Base-by-base conservation (phyloP, 2,888 invertebrate species). In the Macropis europaea region DNA sequence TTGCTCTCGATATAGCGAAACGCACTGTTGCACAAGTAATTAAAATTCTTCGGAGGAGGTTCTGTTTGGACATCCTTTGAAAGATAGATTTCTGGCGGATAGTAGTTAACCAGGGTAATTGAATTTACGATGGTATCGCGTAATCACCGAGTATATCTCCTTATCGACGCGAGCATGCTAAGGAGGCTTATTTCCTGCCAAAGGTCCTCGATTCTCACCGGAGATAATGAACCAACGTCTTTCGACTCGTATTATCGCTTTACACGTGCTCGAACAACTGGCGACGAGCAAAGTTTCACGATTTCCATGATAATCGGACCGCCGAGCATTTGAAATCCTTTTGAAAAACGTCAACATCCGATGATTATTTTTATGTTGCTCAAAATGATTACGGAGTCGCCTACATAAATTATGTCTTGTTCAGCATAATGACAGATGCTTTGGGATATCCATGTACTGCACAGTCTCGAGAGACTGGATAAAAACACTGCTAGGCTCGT, bases 61-160 rank as follows among this genome's bases (percentile, higher is more conserved):
- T 22, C 15, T 13, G 24, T n/a, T 43, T 43, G 22, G 5, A 22
- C 43, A 40, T 15, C 26, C 11, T 7, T 30, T 43, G 11, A n/a
- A n/a, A n/a, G 2, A 45, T 7, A 22, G 34, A 64, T 26, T 3
- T 15, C 22, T 7, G 30, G 13, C 7, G 13, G 32, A 57, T 48
- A 56, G 15, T 28, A 13, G 38, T 40, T 48, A 63, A 40, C 36
- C 17, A 13, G 6, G 9, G 22, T 48, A 48, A 56, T 17, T 36
- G 40, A 38, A 48, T 38, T 57, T 34, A 26, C 47, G 57, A 45
- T 28, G 38, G 7, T 30, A 53, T 30, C 61, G 17, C 24, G 22
- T 47, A 61, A 53, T 61, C 52, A 5, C 24, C 13, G 42, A 9
- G 15, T 59, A 38, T 36, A 24, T 43, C 6, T 17, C 22, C 17